Evolutionary conservation across 2,797 vertebrate species (phyloP), one percentile per base, ranked within the genome.

Genomic region (Poeciliopsis gracilis): DNA sequence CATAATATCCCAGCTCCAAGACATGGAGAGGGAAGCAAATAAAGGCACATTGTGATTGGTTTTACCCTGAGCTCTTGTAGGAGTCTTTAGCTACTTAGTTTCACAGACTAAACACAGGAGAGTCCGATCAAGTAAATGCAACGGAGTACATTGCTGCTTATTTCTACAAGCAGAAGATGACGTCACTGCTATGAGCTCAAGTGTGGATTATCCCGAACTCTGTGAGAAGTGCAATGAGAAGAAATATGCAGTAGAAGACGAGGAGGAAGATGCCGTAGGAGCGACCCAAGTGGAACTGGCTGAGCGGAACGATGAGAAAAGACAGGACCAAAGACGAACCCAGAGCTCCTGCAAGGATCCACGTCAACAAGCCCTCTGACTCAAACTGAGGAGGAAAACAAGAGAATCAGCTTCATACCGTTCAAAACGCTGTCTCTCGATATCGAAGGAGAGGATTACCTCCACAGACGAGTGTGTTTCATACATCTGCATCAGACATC

Each of bases 281-380:
- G 7, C 72, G 92, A 78, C 91, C 93, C 85, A 99, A 86, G 66
- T 95, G 96, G 93, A 99, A 99, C 69, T 94, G 94, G 87, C 96
- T 95, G 8, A 96, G 84, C 0, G 98, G 98, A 67, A 99, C 96
- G 0, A 94, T 90, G 85, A 98, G 71, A 15, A 99, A 97, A 75
- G 98, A 98, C 82, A 98, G 93, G 36, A 96, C 94, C 88, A 99
- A 90, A 88, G 98, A 99, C 87, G 97, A 91, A 49, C 97, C 98
- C 85, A 99, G 93, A 0, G 97, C 95, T 12, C 95, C 97, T 0
- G 96, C 96, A 23, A 99, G 92, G 73, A 99, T 89, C 98, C 98
- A 99, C 6, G 95, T 97, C 94, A 99, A 66, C 61, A 97, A 92
- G 20, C 96, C 97, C 0, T 96, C 96, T 0, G 94, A 73, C 73